These are phyloP conservation scores for Mycetomoellerius zeteki DNA, from an alignment of 1,140 invertebrate genomes.

Conservation along the genomic window DNA sequence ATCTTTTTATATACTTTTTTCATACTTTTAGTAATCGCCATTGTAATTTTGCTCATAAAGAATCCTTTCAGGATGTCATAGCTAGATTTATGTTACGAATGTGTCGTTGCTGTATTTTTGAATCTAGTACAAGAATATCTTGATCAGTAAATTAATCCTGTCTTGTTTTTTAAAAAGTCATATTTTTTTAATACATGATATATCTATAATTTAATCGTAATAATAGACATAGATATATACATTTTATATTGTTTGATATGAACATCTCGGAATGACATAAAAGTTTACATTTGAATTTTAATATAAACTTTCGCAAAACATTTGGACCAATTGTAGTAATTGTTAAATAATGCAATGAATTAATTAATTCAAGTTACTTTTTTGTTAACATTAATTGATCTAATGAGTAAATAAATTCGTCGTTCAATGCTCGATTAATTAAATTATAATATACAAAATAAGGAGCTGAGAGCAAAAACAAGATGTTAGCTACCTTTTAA, in stretches of 20 bases:
- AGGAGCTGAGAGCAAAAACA: too few relatives aligned
- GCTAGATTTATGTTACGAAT: conserved; percentile 54
- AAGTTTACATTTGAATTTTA: neutral
- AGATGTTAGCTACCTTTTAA: too few relatives aligned
- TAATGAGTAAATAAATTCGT: too few relatives aligned
- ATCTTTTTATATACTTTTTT: neutral
- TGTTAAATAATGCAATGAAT: neutral
- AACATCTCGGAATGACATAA: neutral
- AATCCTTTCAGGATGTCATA: conserved; percentile 50
- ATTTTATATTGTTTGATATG: neutral
- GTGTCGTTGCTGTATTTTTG: conserved; percentile 50
- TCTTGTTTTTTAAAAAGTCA: conserved; percentile 25
- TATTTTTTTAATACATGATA: neutral
- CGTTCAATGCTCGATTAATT: too few relatives aligned
- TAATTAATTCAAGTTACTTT: neutral
- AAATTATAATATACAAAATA: too few relatives aligned
- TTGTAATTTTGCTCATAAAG: neutral
- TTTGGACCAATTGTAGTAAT: neutral
- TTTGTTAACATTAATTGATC: neutral
- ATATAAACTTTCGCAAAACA: neutral
- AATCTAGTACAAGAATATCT: conserved; percentile 71
- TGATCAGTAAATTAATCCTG: conserved; percentile 34
- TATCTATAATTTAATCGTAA: neutral
- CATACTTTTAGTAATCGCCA: neutral
- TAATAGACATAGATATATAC: neutral